Conservation (phyloP, 2,888 invertebrate genomes). For the Luffia ferchaultella region DNA sequence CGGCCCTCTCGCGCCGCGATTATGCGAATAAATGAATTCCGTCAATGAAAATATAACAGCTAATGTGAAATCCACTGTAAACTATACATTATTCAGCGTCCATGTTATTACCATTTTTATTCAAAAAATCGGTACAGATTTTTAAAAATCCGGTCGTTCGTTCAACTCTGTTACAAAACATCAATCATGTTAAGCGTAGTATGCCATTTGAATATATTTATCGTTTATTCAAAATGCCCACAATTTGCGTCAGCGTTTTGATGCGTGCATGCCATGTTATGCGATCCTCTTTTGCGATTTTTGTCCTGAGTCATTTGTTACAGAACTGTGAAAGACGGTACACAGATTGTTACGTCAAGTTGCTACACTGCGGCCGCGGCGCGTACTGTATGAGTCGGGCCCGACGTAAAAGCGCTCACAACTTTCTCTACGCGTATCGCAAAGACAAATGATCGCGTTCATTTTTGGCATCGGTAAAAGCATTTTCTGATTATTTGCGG, state of each 20-base stretch:
- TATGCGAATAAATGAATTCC: slow-evolving; percentile 30
- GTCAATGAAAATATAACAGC: slow-evolving; percentile 25
- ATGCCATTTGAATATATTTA: neutral
- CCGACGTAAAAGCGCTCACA: too few relatives aligned
- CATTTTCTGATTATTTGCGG: too few relatives aligned
- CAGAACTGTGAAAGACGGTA: too few relatives aligned
- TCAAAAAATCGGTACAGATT: slow-evolving; percentile 42
- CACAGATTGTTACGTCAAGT: too few relatives aligned
- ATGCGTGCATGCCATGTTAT: too few relatives aligned
- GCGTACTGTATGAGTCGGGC: too few relatives aligned
- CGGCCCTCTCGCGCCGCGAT: neutral
- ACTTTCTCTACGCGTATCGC: too few relatives aligned
- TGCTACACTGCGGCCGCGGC: too few relatives aligned
- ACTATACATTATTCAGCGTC: slow-evolving; percentile 44
- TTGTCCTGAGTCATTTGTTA: too few relatives aligned
- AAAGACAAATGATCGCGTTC: too few relatives aligned
- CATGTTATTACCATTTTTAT: slow-evolving; percentile 38
- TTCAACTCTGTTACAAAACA: slow-evolving; percentile 29
- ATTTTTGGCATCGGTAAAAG: too few relatives aligned
- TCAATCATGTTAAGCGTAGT: neutral
- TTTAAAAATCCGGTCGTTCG: slow-evolving; percentile 52
- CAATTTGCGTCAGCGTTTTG: neutral
- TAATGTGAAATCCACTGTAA: slow-evolving; percentile 27
- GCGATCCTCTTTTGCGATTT: too few relatives aligned
- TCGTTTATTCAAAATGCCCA: neutral